Evolutionary conservation across 1,140 invertebrate species (phyloP).

Genomic region (Procambarus virginalis): DNA sequence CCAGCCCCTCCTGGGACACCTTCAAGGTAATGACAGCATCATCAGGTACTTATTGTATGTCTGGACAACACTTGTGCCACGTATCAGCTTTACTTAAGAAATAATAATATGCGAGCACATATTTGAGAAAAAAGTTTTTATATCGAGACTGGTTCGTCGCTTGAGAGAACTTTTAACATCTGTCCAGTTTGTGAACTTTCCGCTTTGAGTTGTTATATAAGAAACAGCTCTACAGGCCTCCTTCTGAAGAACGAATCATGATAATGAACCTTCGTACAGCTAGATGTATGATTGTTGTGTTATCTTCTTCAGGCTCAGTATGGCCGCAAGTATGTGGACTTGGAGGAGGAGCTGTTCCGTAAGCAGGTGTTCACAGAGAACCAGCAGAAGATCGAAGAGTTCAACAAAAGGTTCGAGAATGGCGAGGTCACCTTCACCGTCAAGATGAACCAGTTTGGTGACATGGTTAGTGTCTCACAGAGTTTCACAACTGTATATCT

Average conservation of each 20-base stretch:
- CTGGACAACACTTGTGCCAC: too few relatives aligned
- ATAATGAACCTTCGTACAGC: not conserved
- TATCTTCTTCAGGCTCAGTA: not conserved
- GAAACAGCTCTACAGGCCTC: too few relatives aligned
- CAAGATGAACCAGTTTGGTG: slow-evolving; percentile 40
- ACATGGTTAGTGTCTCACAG: slow-evolving; percentile 26
- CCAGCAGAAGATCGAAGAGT: slow-evolving; percentile 13
- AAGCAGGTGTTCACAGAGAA: slow-evolving; percentile 20
- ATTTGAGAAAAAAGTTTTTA: too few relatives aligned
- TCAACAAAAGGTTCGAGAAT: slow-evolving; percentile 20
- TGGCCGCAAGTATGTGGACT: not conserved
- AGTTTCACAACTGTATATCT: not conserved
- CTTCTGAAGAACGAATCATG: not conserved
- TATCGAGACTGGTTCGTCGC: too few relatives aligned
- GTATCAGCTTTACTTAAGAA: too few relatives aligned
- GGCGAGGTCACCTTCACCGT: slow-evolving; percentile 32
- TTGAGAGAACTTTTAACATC: too few relatives aligned
- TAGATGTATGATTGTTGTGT: not conserved
- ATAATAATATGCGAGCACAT: too few relatives aligned
- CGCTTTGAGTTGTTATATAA: too few relatives aligned
- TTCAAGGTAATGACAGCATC: too few relatives aligned
- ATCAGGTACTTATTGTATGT: too few relatives aligned
- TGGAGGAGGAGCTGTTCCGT: slow-evolving; percentile 1
- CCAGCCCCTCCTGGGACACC: too few relatives aligned
- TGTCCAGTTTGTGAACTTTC: too few relatives aligned